Evolutionary conservation across 2,888 invertebrate genomes (phyloP).

Genomic region (Oscheius myriophilus): DNA sequence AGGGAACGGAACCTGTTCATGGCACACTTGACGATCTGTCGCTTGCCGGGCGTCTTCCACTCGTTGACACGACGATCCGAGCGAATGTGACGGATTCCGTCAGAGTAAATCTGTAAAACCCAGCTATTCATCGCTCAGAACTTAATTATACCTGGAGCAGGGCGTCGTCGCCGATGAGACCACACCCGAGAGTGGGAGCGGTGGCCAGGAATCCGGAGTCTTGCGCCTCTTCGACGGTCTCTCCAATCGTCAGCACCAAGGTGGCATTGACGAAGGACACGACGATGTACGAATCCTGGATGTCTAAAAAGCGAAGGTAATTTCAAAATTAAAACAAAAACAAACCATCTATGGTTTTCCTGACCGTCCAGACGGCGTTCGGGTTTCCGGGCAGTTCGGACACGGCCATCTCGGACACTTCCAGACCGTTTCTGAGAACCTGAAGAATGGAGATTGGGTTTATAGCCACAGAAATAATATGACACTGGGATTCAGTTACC

Average conservation of each 20-base stretch:
- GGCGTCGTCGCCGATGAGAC: slow-evolving; percentile 95
- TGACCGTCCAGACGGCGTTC: slow-evolving; percentile 99
- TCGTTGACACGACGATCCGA: slow-evolving; percentile 98
- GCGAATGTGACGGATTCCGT: slow-evolving; percentile 96
- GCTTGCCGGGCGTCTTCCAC: slow-evolving; percentile 98
- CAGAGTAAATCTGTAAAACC: slow-evolving; percentile 84
- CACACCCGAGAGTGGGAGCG: slow-evolving; percentile 96
- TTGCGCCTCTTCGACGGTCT: slow-evolving; percentile 99
- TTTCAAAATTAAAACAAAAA: neutral
- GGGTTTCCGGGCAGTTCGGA: slow-evolving; percentile 99
- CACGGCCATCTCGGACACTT: slow-evolving; percentile 98
- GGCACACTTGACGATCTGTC: slow-evolving; percentile 94
- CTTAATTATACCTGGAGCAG: slow-evolving; percentile 83
- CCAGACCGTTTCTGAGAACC: slow-evolving; percentile 93
- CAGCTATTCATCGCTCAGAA: slow-evolving; percentile 22
- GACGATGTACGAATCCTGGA: slow-evolving; percentile 98
- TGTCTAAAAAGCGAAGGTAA: slow-evolving; percentile 79
- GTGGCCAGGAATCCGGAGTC: slow-evolving; percentile 99
- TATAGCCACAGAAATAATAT: too few relatives aligned
- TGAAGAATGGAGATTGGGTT: neutral
- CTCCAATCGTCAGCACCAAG: slow-evolving; percentile 96
- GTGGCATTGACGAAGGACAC: slow-evolving; percentile 99
- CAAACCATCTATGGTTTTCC: slow-evolving; percentile 90
- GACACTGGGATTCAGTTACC: too few relatives aligned
- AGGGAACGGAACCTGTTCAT: slow-evolving; percentile 85